phyloP scores from a whole-genome alignment of 2,888 invertebrate species.

The Cephonodes hylas region DNA sequence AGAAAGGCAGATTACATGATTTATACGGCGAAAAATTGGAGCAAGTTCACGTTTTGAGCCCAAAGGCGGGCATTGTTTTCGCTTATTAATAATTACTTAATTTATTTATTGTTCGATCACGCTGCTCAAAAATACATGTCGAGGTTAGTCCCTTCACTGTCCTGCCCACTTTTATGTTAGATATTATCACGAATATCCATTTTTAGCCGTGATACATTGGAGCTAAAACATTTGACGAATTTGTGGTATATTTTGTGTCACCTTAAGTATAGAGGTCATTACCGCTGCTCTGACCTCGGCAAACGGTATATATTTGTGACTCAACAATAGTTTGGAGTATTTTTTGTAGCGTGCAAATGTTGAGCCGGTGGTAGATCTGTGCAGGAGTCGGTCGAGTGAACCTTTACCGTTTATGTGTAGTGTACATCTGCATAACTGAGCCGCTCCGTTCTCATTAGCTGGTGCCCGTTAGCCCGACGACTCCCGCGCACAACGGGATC shows the following conservation, averaged over 20 bases:
- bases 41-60: background rate
- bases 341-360: background rate
- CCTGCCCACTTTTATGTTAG: conserved; percentile 7
- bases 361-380: background rate
- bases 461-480: conserved; percentile 70
- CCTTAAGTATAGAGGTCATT: background rate
- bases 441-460: conserved; percentile 74
- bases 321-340: background rate
- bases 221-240: background rate
- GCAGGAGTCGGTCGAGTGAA: conserved; percentile 10
- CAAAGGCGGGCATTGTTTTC: background rate
- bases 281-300: background rate
- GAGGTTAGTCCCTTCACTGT: conserved; percentile 10
- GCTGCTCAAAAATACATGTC: conserved; percentile 9
- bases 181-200: conserved; percentile 8
- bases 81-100: conserved; percentile 2
- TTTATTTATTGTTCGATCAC: conserved; percentile 9
- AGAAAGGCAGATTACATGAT: conserved; percentile 7
- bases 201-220: background rate
- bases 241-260: background rate
- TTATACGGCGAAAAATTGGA: background rate
- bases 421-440: conserved; percentile 39
- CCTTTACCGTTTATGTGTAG: conserved; percentile 8
- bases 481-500: conserved; percentile 60
- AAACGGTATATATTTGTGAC: background rate